Evolutionary conservation across 2,797 vertebrate species (phyloP), one percentile per base, ranked within the genome.

Genomic region (Steatocranus sp.): DNA sequence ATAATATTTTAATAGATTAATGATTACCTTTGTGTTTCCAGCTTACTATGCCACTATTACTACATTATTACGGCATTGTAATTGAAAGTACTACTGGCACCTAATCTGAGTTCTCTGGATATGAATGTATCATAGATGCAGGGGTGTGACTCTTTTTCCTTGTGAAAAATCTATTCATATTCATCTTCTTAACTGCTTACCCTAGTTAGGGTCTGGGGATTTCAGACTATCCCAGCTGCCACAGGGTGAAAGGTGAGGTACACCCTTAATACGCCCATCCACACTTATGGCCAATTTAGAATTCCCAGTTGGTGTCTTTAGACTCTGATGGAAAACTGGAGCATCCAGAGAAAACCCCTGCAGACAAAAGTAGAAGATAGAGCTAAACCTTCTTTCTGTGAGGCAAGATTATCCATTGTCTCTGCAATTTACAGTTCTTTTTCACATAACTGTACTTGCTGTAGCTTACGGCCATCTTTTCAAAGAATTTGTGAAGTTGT

Each of bases 391-490:
- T 77, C 4, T 27, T 56, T 56, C 36, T 30, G 11, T 68, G 61
- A 41, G 36, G 0, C 36, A 0, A 68, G 2, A 68, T 41, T 41
- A 68, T 41, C 61, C 61, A 68, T 10, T 15, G 5, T 41, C 34
- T 38, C 20, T 9, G 61, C 36, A n/a, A 46, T 56, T 18, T 43
- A 8, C 9, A 15, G 7, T 43, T n/a, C 7, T 20, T 54, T 70
- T 1, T 36, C 25, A 73, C 51, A 34, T 25, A 27, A 49, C 12
- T 15, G 6, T 10, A 38, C 11, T 34, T 23, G 9, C 27, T 0
- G 15, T 11, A 61, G 6, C 56, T 0, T 36, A 61, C 4, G 3
- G 56, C 0, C 11, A n/a, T 73, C 17, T 12, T 32, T 48, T 48
- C 68, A 73, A 30, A 48, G 43, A 2, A 11, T 12, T 18, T 48